These are phyloP conservation scores for Formicarius rufipectus DNA, from an alignment of 2,113 vertebrate species.

Conservation along the genomic window DNA sequence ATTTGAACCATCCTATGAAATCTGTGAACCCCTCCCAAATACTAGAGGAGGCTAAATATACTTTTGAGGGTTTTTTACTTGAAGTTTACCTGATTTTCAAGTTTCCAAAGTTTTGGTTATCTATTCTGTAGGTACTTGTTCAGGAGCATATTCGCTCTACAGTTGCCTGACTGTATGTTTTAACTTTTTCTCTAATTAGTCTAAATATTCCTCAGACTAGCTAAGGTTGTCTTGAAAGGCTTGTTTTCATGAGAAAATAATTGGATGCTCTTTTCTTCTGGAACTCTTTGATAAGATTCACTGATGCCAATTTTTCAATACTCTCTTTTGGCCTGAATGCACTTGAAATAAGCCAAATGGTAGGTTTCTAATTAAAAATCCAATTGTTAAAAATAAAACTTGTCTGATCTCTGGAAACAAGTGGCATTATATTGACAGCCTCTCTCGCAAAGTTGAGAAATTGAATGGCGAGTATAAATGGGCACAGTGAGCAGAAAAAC, in stretches of 20 bases:
- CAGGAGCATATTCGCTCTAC: neutral
- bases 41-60: neutral
- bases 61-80: neutral
- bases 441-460: neutral
- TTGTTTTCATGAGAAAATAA: conserved; percentile 18
- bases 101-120: neutral
- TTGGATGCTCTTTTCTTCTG: neutral
- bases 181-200: neutral
- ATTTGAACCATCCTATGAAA: neutral
- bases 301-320: neutral
- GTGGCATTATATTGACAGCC: neutral
- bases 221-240: neutral
- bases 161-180: neutral
- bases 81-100: neutral
- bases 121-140: neutral
- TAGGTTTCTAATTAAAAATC: conserved; percentile 8
- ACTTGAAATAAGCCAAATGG: neutral
- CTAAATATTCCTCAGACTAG: neutral
- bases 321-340: neutral
- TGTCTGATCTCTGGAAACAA: neutral
- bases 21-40: neutral
- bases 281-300: neutral
- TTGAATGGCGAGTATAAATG: neutral
- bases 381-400: neutral
- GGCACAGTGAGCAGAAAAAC: neutral